These are phyloP conservation scores for Carterocephalus palaemon DNA, from an alignment of 2,888 invertebrate genomes.

Conservation along the genomic window DNA sequence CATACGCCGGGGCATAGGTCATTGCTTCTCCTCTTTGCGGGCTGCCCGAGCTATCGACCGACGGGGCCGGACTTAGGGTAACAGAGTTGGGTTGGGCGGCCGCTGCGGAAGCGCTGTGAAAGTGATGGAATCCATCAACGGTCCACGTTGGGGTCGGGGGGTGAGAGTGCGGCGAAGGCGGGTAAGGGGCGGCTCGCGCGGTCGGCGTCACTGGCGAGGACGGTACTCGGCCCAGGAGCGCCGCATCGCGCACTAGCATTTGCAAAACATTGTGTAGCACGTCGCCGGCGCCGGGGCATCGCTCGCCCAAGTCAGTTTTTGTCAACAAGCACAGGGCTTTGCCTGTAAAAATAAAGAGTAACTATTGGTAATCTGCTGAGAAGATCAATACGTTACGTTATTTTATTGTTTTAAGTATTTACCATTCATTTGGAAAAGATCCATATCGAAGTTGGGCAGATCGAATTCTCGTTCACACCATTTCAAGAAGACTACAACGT, in stretches of 20 bases:
- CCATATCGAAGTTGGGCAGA: conserved; percentile 93
- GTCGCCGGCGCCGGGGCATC: conserved; percentile 96
- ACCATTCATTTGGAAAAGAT: conserved; percentile 98
- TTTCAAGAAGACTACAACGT: conserved; percentile 90
- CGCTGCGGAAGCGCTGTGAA: conserved; percentile 82
- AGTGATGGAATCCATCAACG: conserved; percentile 76
- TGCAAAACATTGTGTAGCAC: conserved; percentile 95
- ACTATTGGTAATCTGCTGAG: no score
- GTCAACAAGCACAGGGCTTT: conserved; percentile 95
- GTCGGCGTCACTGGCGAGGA: conserved; percentile 92
- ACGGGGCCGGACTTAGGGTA: conserved; percentile 93
- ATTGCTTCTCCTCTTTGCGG: conserved; percentile 85
- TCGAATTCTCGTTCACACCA: conserved; percentile 97
- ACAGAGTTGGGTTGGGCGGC: conserved; percentile 89
- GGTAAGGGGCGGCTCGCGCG: conserved; percentile 83
- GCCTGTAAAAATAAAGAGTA: conserved; percentile 70
- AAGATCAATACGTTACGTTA: conserved; percentile 3
- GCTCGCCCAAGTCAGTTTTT: conserved; percentile 92
- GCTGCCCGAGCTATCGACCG: conserved; percentile 91
- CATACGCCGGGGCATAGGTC: conserved; percentile 60
- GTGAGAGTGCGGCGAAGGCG: conserved; percentile 88
- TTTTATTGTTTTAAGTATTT: conserved; percentile 40
- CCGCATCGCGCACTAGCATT: conserved; percentile 90
- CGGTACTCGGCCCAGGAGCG: conserved; percentile 86
- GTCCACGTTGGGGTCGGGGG: conserved; percentile 90